Conservation (phyloP, 1,140 invertebrate species). For the Drosophila saltans region DNA sequence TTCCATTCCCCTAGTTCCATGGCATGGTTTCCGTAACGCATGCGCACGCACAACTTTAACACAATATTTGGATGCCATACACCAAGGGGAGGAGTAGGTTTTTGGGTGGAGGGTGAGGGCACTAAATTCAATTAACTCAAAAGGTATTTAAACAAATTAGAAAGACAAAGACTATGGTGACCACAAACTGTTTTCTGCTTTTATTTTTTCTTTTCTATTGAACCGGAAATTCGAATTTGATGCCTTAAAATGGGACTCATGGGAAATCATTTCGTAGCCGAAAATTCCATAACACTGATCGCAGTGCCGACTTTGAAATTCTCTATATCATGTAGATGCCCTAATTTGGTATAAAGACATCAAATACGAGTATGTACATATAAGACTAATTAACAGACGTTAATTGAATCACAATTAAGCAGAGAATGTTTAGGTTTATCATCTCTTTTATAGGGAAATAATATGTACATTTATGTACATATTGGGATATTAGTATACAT, state of each 20-base stretch:
- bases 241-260: constrained; percentile 34
- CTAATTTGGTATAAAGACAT: not conserved
- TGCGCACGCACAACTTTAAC: constrained; percentile 52
- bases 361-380: no score
- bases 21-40: constrained; percentile 43
- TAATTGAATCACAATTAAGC: no score
- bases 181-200: constrained; percentile 39
- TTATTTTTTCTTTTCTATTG: constrained; percentile 49
- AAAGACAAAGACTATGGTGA: constrained; percentile 37
- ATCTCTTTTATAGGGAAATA: no score
- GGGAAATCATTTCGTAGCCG: constrained; percentile 33
- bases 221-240: constrained; percentile 66
- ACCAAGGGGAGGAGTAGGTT: not conserved
- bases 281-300: not conserved
- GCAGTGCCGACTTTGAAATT: not conserved
- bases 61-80: no score
- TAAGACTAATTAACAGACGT: no score
- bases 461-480: no score
- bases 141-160: constrained; percentile 65
- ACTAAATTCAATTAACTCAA: constrained; percentile 67
- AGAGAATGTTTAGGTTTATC: no score
- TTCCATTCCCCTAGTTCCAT: constrained; percentile 14
- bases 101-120: constrained; percentile 29
- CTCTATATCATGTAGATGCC: not conserved
- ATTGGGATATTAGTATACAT: no score